Evolutionary conservation across 64 coral and sea anemone species (phyloP), one percentile per base, ranked within the genome.

Genomic region (Montipora efflorescens): DNA sequence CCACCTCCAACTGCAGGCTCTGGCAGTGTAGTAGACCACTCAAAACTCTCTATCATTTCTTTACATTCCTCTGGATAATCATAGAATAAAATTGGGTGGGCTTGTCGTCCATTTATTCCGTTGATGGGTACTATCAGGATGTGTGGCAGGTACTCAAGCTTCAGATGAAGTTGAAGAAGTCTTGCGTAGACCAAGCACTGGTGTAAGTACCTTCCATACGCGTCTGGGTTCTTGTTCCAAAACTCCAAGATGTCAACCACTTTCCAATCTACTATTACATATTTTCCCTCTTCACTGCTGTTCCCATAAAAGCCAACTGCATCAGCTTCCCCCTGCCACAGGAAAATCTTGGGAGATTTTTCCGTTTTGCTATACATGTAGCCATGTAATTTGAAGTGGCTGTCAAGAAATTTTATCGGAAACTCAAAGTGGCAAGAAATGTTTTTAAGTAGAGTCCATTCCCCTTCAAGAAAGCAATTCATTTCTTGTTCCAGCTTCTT

Each of bases 141-240:
- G 53, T 69, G 46, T 0, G 81, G 81, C 5, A 92, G 68, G 53
- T 92, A 86, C 1, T 76, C 28, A 78, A 92, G 91, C 4, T 77
- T 2, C 48, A 92, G 48, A 44, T 92, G 91, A 4, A 87, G 80
- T 53, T 87, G 81, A 59, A 92, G 55, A 20, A 92, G 81, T 36
- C 55, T 50, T 46, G 81, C 91, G 55, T 87, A 78, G 9, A 87
- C 53, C 46, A 92, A 84, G 72, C 91, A 86, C 73, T 87, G 91
- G 8, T 92, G 91, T 45, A 86, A 78, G 46, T 87, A 51, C 5
- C 71, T 74, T 15, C 91, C 91, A 13, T 10, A 86, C 2, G 49
- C 23, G 44, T 87, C 45, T 12, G 72, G 3, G 2, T 77, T 8
- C 9, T 87, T 78, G 10, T 61, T 5, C 91, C 72, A 78, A 53